phyloP scores from a whole-genome alignment of 2,797 vertebrate genomes.

The Acrossocheilus fasciatus region DNA sequence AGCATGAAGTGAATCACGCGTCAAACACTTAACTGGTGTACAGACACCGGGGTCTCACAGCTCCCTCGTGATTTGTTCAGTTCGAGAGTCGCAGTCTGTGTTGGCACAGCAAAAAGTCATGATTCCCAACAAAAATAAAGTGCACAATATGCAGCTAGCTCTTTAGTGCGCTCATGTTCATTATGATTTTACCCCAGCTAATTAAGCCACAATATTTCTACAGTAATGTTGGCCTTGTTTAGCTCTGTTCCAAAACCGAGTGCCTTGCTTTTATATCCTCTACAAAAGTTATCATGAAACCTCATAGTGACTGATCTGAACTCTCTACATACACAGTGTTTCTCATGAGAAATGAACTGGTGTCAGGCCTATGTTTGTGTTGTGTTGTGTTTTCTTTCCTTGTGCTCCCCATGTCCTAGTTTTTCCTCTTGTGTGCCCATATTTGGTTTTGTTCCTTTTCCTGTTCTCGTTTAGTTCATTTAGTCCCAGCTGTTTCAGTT shows the following conservation, averaged over 20 bases:
- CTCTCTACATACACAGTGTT: not conserved
- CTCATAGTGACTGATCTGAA: not conserved
- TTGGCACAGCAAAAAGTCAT: conserved; percentile 41
- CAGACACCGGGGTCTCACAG: not conserved
- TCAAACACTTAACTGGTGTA: not conserved
- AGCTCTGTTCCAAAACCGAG: not conserved
- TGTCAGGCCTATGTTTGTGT: too few relatives aligned
- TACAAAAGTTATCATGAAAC: not conserved
- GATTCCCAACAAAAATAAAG: conserved; percentile 14
- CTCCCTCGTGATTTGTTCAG: not conserved
- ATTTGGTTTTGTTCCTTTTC: too few relatives aligned
- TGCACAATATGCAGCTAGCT: not conserved
- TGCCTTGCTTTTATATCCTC: not conserved
- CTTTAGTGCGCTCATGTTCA: conserved; percentile 1
- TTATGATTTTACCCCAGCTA: not conserved
- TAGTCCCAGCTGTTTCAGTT: too few relatives aligned
- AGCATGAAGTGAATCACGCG: conserved; percentile 8
- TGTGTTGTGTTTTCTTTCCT: too few relatives aligned
- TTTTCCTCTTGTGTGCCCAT: too few relatives aligned
- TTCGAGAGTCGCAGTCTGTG: conserved; percentile 27
- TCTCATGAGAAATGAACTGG: not conserved
- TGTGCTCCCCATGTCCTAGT: too few relatives aligned
- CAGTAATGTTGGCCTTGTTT: not conserved
- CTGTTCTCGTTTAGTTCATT: too few relatives aligned
- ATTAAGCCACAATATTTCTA: not conserved